Percentiles rank a stretch among this genome's conserved stretches.
Evolutionary conservation across 2,888 invertebrate species (phyloP).

Genomic region (Cheilosia pagana): DNA sequence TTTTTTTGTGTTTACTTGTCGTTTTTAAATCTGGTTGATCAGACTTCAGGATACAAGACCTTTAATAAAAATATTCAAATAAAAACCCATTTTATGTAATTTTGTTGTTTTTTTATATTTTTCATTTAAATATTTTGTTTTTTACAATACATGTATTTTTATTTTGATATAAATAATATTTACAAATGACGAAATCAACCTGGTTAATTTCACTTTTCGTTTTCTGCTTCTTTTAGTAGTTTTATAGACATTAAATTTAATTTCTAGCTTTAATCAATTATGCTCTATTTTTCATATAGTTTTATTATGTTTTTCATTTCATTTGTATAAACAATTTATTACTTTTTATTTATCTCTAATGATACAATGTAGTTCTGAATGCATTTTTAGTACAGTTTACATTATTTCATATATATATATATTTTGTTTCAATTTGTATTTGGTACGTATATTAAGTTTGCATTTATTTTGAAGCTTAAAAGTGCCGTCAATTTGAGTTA

Average conservation of each 20-base stretch:
- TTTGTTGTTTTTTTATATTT: constrained; percentile 33
- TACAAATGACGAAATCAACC: constrained; percentile 77
- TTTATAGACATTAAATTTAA: constrained; percentile 68
- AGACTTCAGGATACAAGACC: too few species aligned
- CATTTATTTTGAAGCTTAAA: constrained; percentile 51
- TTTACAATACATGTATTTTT: constrained; percentile 78
- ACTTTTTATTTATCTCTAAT: constrained; percentile 31
- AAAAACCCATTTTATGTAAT: neutral
- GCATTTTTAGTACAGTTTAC: constrained; percentile 19
- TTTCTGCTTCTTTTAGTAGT: constrained; percentile 33
- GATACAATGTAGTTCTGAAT: constrained; percentile 44
- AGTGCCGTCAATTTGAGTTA: constrained; percentile 47
- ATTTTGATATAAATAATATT: constrained; percentile 76
- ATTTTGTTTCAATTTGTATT: constrained; percentile 49
- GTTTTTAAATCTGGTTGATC: too few species aligned
- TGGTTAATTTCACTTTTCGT: constrained; percentile 53
- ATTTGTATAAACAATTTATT: constrained; percentile 62
- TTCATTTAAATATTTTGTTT: constrained; percentile 64
- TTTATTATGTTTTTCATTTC: constrained; percentile 33
- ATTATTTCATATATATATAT: constrained; percentile 7
- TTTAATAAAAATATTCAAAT: neutral
- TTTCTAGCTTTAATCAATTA: constrained; percentile 61
- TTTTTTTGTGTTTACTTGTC: too few species aligned
- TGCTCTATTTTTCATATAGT: constrained; percentile 50
- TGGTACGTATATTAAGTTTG: constrained; percentile 74